Conservation (phyloP, 2,113 vertebrate species). For the Bubalus kerabau region DNA sequence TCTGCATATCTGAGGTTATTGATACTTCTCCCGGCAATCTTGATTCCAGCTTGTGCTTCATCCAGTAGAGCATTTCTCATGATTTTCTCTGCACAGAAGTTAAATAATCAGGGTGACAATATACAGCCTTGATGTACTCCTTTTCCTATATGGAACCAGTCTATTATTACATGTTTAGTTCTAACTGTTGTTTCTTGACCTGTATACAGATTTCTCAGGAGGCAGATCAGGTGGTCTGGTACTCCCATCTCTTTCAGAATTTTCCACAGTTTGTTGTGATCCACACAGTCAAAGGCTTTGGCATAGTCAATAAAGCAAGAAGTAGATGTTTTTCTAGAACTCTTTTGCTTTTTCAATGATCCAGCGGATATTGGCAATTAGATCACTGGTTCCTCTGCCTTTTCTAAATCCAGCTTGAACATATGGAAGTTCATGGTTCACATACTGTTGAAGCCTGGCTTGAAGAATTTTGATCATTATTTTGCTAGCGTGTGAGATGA, state of each 20-base stretch:
- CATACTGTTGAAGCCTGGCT: not conserved
- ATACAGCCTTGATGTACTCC: not conserved
- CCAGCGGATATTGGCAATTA: not conserved
- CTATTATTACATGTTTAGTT: not conserved
- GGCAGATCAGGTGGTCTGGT: not conserved
- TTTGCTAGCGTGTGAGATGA: not conserved
- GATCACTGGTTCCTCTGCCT: not conserved
- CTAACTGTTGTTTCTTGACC: not conserved
- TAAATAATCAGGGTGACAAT: not conserved
- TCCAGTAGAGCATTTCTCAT: not conserved
- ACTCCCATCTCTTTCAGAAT: not conserved
- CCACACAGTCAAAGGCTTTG: not conserved
- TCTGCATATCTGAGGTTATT: not conserved
- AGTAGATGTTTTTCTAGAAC: not conserved
- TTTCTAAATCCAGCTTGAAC: not conserved
- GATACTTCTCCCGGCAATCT: not conserved
- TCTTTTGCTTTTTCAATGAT: not conserved
- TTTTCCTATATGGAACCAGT: not conserved
- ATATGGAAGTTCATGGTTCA: not conserved
- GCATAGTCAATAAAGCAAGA: not conserved
- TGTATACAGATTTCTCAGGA: not conserved
- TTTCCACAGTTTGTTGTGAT: not conserved
- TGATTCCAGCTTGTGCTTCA: not conserved
- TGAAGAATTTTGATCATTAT: not conserved
- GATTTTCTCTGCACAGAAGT: not conserved